These are phyloP conservation scores for Loripinus fragilis DNA, from an alignment of 2,888 invertebrate species.

Conservation along the genomic window DNA sequence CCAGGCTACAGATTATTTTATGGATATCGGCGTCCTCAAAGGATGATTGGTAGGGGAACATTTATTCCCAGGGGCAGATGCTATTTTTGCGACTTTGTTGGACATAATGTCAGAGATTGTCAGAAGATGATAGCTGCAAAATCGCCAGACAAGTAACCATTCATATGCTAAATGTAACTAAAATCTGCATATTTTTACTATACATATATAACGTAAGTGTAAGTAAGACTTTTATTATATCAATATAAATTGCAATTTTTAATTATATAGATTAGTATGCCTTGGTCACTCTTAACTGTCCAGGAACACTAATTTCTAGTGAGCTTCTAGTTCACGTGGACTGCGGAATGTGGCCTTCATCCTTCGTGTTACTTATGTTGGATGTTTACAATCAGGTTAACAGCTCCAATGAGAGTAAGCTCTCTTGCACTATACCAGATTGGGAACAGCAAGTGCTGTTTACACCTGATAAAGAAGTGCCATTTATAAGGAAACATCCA, in stretches of 20 bases:
- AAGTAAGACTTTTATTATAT: too few relatives aligned
- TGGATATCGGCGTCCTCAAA: background rate
- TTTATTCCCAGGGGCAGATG: background rate
- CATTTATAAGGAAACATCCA: background rate
- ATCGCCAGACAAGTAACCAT: background rate
- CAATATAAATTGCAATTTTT: background rate
- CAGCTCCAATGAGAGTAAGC: background rate
- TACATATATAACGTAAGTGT: background rate
- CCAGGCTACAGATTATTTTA: background rate
- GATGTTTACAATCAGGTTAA: background rate
- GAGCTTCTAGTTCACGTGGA: slow-evolving; percentile 26
- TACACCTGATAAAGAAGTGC: background rate
- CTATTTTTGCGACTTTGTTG: background rate
- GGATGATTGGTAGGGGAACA: background rate
- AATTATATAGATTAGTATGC: background rate
- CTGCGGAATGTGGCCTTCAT: slow-evolving; percentile 22
- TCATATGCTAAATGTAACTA: background rate
- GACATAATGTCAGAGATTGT: background rate
- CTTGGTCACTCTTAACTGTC: background rate
- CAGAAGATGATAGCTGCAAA: background rate
- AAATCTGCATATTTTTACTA: background rate
- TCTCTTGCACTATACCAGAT: background rate
- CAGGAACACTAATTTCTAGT: slow-evolving; percentile 29
- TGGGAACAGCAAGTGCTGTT: background rate
- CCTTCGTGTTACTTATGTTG: background rate